A percentile compares a stretch with the other conserved stretches of the same genome.
Evolutionary conservation across 2,888 invertebrate genomes (phyloP).

Genomic region (Abrostola triplasia): DNA sequence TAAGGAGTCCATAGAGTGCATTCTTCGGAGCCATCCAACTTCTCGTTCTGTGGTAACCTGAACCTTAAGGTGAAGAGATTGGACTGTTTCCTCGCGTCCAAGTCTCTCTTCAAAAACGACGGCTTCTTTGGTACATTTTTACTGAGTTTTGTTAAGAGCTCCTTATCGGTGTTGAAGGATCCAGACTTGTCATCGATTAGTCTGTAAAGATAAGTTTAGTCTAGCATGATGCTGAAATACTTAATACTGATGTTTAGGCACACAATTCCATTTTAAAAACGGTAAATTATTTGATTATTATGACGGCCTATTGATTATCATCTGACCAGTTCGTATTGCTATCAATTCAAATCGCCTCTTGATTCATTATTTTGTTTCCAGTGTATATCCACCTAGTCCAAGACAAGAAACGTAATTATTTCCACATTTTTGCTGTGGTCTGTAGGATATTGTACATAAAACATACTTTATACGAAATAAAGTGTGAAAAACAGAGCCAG

Average conservation of each 20-base stretch:
- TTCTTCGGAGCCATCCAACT: conserved; percentile 97
- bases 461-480: background rate
- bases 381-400: no score
- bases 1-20: conserved; percentile 98
- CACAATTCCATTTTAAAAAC: no score
- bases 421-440: no score
- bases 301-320: no score
- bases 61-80: conserved; percentile 96
- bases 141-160: conserved; percentile 94
- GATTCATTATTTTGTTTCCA: no score
- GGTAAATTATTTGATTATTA: no score
- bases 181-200: conserved; percentile 96
- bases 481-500: conserved; percentile 14
- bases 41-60: conserved; percentile 95
- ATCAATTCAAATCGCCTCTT: no score
- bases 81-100: conserved; percentile 98
- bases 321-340: no score
- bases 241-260: no score
- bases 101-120: conserved; percentile 97
- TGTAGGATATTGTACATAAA: background rate
- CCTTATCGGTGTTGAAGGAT: conserved; percentile 96
- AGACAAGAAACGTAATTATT: no score
- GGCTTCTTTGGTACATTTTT: conserved; percentile 96
- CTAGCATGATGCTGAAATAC: no score
- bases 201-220: conserved; percentile 82